Conservation (phyloP, 2,797 vertebrate genomes). For the Petrocephalus schoutedeni region DNA sequence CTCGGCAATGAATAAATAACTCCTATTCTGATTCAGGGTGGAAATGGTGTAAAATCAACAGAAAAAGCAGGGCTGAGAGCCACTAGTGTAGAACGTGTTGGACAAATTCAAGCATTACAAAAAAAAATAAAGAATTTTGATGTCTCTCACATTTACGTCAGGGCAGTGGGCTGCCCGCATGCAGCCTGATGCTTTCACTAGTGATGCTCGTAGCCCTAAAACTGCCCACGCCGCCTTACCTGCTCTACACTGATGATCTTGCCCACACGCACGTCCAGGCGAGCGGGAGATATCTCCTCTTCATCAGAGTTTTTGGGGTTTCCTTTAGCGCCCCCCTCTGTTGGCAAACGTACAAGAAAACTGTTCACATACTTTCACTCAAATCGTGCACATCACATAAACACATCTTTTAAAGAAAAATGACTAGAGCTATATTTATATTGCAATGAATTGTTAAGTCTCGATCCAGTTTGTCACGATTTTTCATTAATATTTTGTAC, state of each 20-base stretch:
- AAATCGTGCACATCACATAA: neutral
- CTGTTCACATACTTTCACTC: neutral
- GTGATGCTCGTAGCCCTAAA: neutral
- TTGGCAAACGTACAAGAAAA: slow-evolving; percentile 15
- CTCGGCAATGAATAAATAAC: too few species aligned
- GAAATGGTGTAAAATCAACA: too few species aligned
- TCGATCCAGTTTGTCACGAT: neutral
- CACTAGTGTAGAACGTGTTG: too few species aligned
- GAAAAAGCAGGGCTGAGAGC: too few species aligned
- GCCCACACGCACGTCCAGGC: slow-evolving; percentile 87
- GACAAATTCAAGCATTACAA: neutral
- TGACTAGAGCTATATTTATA: neutral
- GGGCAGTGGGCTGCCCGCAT: neutral
- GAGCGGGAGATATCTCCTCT: slow-evolving; percentile 75
- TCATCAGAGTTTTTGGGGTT: slow-evolving; percentile 67
- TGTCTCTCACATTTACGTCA: neutral
- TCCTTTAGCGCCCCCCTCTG: slow-evolving; percentile 71
- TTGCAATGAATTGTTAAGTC: neutral
- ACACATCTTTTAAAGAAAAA: neutral
- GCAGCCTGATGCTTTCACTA: neutral
- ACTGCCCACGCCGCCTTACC: slow-evolving; percentile 50
- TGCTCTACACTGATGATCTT: slow-evolving; percentile 83
- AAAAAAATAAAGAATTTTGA: neutral
- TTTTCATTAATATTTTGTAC: neutral
- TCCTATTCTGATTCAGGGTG: too few species aligned